Evolutionary conservation across 2,888 invertebrate genomes (phyloP).

Genomic region (Cataglyphis albicans): DNA sequence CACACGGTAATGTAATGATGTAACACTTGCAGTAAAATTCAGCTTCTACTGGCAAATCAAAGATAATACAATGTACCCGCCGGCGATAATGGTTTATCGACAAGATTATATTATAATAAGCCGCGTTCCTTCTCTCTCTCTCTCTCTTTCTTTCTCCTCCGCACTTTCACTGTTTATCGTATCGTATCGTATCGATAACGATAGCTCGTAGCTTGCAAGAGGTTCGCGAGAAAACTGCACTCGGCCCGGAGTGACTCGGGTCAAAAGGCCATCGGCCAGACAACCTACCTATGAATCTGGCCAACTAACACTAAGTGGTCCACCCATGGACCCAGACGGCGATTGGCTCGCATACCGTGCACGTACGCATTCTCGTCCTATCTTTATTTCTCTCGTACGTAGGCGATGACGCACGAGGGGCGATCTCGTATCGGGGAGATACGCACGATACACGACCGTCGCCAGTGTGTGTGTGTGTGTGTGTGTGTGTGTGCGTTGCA

Average conservation of each 20-base stretch:
- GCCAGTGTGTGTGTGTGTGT: neutral
- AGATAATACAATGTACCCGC: slow-evolving; percentile 1
- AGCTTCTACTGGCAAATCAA: neutral
- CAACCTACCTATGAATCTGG: slow-evolving; percentile 77
- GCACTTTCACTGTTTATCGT: slow-evolving; percentile 13
- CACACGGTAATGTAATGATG: neutral
- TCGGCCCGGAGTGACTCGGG: slow-evolving; percentile 53
- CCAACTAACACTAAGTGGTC: slow-evolving; percentile 70
- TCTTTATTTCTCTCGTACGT: slow-evolving; percentile 52
- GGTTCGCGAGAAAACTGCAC: slow-evolving; percentile 62
- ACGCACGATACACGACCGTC: no score
- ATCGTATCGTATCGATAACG: slow-evolving; percentile 21
- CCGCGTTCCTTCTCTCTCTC: neutral
- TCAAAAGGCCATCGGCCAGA: slow-evolving; percentile 80
- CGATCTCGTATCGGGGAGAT: slow-evolving; percentile 7
- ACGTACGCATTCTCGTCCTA: slow-evolving; percentile 56
- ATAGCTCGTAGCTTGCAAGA: slow-evolving; percentile 23
- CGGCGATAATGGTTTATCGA: slow-evolving; percentile 11
- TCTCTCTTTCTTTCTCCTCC: neutral
- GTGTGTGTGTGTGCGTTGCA: neutral
- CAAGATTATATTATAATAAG: slow-evolving; percentile 38
- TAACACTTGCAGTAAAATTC: neutral
- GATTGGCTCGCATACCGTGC: slow-evolving; percentile 55
- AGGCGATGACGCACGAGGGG: slow-evolving; percentile 40
- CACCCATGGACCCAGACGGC: slow-evolving; percentile 63